phyloP scores from a whole-genome alignment of 2,888 invertebrate genomes.

The Oscheius myriophilus region DNA sequence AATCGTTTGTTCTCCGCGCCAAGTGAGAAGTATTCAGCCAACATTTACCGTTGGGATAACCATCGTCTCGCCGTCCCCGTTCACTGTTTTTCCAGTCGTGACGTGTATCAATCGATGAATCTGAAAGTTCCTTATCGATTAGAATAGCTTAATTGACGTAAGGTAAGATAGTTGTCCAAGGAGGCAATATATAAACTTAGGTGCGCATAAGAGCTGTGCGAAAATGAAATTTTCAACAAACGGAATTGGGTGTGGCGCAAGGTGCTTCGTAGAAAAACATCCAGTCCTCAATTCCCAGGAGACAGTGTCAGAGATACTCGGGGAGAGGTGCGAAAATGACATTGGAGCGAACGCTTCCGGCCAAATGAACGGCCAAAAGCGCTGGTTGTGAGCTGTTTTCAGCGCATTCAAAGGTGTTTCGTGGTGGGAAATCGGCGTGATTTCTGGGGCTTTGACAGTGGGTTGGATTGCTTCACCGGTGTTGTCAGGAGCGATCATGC shows the following conservation, averaged over 20 bases:
- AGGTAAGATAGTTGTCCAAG: not conserved
- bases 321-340: conserved; percentile 26
- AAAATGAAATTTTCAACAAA: not conserved
- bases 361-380: no score
- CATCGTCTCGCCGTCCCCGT: conserved; percentile 37
- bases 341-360: conserved; percentile 11
- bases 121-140: conserved; percentile 5
- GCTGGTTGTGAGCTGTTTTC: no score
- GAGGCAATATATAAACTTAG: not conserved
- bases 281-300: conserved; percentile 10
- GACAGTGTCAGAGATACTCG: conserved; percentile 15
- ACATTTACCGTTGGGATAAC: conserved; percentile 58
- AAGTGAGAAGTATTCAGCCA: conserved; percentile 30
- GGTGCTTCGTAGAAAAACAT: conserved; percentile 15
- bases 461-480: not conserved
- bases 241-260: not conserved
- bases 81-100: conserved; percentile 22
- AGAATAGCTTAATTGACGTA: not conserved
- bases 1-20: conserved; percentile 28
- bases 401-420: no score
- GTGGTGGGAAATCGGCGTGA: no score
- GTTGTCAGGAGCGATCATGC: not conserved
- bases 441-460: no score
- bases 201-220: not conserved
- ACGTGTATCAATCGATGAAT: conserved; percentile 18